Evolutionary conservation across 2,888 invertebrate species (phyloP).

Genomic region (Metalampra italica): DNA sequence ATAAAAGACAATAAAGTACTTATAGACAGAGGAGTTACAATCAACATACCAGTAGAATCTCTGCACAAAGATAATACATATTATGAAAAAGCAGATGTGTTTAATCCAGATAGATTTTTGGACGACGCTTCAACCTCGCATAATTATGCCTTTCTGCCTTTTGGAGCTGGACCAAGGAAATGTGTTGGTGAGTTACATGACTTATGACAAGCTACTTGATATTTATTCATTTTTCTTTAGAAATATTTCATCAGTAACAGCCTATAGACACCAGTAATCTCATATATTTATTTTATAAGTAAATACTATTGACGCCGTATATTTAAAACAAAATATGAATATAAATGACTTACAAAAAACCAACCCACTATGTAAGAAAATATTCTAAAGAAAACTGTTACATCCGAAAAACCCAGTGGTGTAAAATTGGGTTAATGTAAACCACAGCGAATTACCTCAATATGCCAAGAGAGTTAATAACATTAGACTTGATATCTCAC

Average conservation of each 20-base stretch:
- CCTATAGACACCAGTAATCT: too few relatives aligned
- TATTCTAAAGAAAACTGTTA: too few relatives aligned
- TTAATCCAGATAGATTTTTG: conserved; percentile 60
- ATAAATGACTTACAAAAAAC: too few relatives aligned
- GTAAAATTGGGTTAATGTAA: too few relatives aligned
- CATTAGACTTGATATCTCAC: too few relatives aligned
- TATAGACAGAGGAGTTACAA: conserved; percentile 56
- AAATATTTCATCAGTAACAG: too few relatives aligned
- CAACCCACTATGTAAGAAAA: too few relatives aligned
- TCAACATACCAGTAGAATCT: conserved; percentile 57
- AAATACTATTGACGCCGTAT: too few relatives aligned
- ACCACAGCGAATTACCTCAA: too few relatives aligned
- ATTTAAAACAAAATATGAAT: background rate
- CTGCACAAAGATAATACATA: conserved; percentile 54
- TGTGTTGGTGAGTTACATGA: conserved; percentile 56
- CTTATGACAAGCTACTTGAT: background rate
- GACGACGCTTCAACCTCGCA: conserved; percentile 35
- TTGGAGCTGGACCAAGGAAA: conserved; percentile 66
- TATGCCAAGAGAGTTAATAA: too few relatives aligned
- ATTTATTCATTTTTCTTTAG: background rate
- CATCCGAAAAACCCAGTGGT: too few relatives aligned
- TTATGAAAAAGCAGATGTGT: conserved; percentile 46
- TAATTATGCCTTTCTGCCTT: conserved; percentile 54
- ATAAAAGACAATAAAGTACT: conserved; percentile 34
- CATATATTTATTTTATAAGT: too few relatives aligned